These are phyloP conservation scores for Lepidotrigona ventralis DNA, from an alignment of 1,140 invertebrate genomes.

Conservation along the genomic window DNA sequence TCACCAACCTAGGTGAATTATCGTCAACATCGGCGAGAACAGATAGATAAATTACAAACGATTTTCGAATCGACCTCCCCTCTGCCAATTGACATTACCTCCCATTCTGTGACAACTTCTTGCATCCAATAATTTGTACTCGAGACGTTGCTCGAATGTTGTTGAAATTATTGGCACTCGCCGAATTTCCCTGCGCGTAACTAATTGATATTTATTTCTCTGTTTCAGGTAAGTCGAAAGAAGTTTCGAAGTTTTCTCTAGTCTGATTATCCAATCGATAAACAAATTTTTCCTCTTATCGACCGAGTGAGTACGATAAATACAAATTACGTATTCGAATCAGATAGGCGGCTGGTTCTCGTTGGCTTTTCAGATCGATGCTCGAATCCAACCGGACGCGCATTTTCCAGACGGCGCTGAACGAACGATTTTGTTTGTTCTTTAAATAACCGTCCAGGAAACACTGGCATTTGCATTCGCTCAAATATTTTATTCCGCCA, in stretches of 20 bases:
- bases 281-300: not conserved
- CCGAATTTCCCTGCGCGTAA: not conserved
- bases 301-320: slow-evolving; percentile 9
- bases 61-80: too few species aligned
- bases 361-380: not conserved
- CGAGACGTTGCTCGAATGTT: not conserved
- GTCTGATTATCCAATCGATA: not conserved
- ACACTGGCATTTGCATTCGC: not conserved
- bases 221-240: slow-evolving; percentile 58
- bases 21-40: not conserved
- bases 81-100: slow-evolving; percentile 9
- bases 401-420: not conserved
- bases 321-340: slow-evolving; percentile 6
- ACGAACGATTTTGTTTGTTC: slow-evolving; percentile 1
- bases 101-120: not conserved
- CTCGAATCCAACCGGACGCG: not conserved
- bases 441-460: not conserved
- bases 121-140: not conserved
- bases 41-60: not conserved
- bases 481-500: slow-evolving; percentile 10
- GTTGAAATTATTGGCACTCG: not conserved
- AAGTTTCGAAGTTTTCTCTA: not conserved
- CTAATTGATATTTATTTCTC: not conserved
- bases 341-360: not conserved
- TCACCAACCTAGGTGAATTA: not conserved